These are phyloP conservation scores for Dorcus hopei DNA, from an alignment of 2,888 invertebrate species.

Conservation along the genomic window DNA sequence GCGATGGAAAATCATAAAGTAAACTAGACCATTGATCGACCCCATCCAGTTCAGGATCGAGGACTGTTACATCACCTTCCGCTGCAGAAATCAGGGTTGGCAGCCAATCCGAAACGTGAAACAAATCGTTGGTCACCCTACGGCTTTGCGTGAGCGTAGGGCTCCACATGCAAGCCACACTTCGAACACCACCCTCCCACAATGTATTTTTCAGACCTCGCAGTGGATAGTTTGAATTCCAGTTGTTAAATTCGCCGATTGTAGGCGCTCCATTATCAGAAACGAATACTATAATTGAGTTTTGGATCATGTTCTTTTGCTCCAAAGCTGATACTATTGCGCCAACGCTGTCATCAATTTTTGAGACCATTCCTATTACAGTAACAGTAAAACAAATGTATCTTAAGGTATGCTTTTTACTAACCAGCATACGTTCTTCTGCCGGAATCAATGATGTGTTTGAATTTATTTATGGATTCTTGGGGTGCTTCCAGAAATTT, in stretches of 20 bases:
- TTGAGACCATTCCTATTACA: constrained; percentile 71
- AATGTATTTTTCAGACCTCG: constrained; percentile 84
- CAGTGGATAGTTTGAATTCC: constrained; percentile 80
- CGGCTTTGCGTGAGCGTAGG: constrained; percentile 59
- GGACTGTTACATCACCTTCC: constrained; percentile 37
- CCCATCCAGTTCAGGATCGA: constrained; percentile 59
- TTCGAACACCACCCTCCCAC: constrained; percentile 91
- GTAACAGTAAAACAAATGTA: not conserved
- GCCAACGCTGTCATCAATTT: constrained; percentile 88
- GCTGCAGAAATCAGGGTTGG: constrained; percentile 67
- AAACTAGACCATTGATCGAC: constrained; percentile 68
- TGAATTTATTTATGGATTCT: constrained; percentile 64
- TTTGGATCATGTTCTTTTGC: constrained; percentile 63
- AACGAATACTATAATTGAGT: constrained; percentile 84
- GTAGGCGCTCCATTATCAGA: constrained; percentile 88
- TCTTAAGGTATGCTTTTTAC: not conserved
- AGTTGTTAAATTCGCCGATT: constrained; percentile 77
- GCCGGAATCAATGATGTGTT: constrained; percentile 64
- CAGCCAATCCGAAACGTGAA: constrained; percentile 87
- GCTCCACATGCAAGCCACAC: constrained; percentile 77
- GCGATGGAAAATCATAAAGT: constrained; percentile 52
- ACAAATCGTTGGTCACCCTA: constrained; percentile 65
- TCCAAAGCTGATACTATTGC: constrained; percentile 69
- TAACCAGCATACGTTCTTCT: constrained; percentile 72
- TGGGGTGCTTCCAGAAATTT: constrained; percentile 71